Conservation (phyloP, 2,888 invertebrate species). For the Psylliodes chrysocephalus region DNA sequence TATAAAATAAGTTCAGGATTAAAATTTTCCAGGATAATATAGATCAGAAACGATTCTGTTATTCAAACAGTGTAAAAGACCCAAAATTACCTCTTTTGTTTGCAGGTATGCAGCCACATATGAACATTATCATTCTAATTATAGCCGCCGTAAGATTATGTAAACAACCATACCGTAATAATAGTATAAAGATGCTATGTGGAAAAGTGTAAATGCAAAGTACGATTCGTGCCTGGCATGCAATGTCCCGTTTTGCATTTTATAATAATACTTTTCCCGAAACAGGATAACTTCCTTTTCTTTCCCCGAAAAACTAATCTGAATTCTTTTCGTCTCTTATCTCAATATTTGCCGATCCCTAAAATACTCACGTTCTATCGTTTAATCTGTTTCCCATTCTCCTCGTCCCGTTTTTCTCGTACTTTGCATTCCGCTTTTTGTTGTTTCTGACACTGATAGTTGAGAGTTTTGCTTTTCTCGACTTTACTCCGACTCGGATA, state of each 20-base stretch:
- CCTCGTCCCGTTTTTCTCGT: slow-evolving; percentile 40
- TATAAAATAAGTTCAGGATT: no score
- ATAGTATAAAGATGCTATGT: no score
- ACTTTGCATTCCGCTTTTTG: slow-evolving; percentile 43
- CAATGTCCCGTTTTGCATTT: slow-evolving; percentile 55
- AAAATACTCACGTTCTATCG: slow-evolving; percentile 60
- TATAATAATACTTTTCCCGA: slow-evolving; percentile 59
- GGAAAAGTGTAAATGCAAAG: slow-evolving; percentile 41
- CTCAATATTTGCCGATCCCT: slow-evolving; percentile 59
- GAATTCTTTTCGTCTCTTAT: slow-evolving; percentile 57
- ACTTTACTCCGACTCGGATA: no score
- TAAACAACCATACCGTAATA: slow-evolving; percentile 14
- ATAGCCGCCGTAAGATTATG: slow-evolving; percentile 1
- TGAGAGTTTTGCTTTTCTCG: no score
- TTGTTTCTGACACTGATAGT: slow-evolving; percentile 41
- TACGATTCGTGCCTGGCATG: slow-evolving; percentile 55
- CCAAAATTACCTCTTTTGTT: no score
- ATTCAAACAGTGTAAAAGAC: no score
- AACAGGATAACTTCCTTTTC: slow-evolving; percentile 59
- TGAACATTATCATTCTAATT: background rate
- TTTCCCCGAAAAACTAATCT: slow-evolving; percentile 53
- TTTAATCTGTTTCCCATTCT: slow-evolving; percentile 61
- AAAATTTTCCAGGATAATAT: no score
- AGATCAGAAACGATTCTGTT: no score
- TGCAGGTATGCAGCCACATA: background rate